phyloP scores from a whole-genome alignment of 2,113 vertebrate genomes.

The Cyanistes caeruleus region DNA sequence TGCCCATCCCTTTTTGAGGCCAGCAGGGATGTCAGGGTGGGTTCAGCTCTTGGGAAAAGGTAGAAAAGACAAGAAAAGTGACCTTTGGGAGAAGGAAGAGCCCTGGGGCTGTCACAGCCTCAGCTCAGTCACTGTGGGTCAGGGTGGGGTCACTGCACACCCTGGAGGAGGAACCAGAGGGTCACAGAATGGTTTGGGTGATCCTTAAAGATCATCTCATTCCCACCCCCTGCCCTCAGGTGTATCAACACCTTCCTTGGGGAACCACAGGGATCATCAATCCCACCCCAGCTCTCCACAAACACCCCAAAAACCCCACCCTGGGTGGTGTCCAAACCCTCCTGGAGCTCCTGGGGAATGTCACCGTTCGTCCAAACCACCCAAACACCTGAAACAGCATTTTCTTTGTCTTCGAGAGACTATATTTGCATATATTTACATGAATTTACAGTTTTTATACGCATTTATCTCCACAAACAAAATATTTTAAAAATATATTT shows the following conservation, averaged over 20 bases:
- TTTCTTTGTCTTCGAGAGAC: not conserved
- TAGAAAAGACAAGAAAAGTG: not conserved
- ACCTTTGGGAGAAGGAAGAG: not conserved
- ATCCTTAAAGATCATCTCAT: not conserved
- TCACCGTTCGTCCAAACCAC: not conserved
- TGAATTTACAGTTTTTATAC: not conserved
- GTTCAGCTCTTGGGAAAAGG: not conserved
- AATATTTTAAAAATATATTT: not conserved
- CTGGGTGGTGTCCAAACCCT: rapidly evolving
- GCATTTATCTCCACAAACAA: not conserved
- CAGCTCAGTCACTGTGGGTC: not conserved
- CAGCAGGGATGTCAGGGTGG: not conserved
- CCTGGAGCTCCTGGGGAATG: not conserved
- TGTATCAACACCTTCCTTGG: rapidly evolving
- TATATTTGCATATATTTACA: conserved; percentile 2
- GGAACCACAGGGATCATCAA: not conserved
- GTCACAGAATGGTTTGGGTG: not conserved
- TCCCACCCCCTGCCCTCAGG: not conserved
- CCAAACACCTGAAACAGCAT: not conserved
- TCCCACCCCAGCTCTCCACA: not conserved
- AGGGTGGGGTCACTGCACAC: not conserved
- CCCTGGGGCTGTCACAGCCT: not conserved
- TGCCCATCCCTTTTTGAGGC: not conserved
- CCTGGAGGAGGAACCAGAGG: not conserved
- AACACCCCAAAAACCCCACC: not conserved